These are phyloP conservation scores for Cephus nigrinus DNA, from an alignment of 2,888 invertebrate genomes.

Conservation along the genomic window DNA sequence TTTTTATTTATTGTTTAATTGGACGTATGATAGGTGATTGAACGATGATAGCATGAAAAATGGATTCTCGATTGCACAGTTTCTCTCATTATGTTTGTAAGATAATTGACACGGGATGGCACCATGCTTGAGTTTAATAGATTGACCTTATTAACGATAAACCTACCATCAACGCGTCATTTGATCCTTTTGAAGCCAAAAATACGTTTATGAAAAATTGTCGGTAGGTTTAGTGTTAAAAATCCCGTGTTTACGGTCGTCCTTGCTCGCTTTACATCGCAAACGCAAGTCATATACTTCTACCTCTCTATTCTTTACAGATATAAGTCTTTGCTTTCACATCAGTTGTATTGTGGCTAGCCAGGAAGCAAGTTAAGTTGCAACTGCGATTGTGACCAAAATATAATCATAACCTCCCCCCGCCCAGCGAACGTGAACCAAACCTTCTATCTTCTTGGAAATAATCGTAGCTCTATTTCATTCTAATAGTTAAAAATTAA, in stretches of 20 bases:
- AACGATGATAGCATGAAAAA: background rate
- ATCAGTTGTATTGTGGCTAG: background rate
- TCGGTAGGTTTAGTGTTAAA: background rate
- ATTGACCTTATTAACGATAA: background rate
- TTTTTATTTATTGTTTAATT: background rate
- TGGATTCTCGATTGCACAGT: background rate
- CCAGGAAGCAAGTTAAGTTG: too few species aligned
- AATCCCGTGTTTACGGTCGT: background rate
- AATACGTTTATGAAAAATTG: too few species aligned
- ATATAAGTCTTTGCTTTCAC: background rate
- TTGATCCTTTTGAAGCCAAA: too few species aligned
- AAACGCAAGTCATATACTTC: background rate
- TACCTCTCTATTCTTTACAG: background rate
- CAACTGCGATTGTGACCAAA: background rate
- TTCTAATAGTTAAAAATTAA: background rate
- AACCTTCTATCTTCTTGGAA: background rate
- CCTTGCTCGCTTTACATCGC: background rate
- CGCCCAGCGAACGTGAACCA: background rate
- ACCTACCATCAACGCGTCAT: too few species aligned
- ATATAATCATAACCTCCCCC: background rate
- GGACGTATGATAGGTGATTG: background rate
- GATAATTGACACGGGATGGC: background rate
- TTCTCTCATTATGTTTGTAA: background rate
- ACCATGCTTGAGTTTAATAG: background rate
- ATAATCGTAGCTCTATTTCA: background rate